Evolutionary conservation across 2,113 vertebrate genomes (phyloP), one percentile per base, ranked within the genome.

Genomic region (Telmatochromis brachygnathus): DNA sequence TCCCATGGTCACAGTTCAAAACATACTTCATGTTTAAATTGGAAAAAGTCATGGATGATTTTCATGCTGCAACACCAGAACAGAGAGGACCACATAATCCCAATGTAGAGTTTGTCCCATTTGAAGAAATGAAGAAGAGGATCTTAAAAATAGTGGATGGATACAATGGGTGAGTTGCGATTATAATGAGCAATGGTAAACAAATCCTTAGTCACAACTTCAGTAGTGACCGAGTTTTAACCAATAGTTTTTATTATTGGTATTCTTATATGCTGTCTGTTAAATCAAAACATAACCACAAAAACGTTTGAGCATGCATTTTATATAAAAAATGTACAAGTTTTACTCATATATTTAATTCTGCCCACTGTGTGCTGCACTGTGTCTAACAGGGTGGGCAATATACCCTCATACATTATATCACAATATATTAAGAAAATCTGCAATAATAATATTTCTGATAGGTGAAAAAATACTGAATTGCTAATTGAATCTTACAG

Each of bases 41-140:
- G 96, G 99, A 99, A 95, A 98, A 98, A 93, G 98, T 99, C 84
- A 98, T 99, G 97, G 98, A 99, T 95, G 98, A 99, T 92, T 99
- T 99, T 92, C 97, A 97, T 91, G 96, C 97, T 51, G 97, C 98
- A 60, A 96, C 97, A 68, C 98, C 98, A 91, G 98, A 99, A 88
- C 97, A 97, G 90, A 96, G 98, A 94, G 97, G 95, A 15, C 95
- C 96, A 21, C 96, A 97, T 55, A 98, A 99, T 93, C 98, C 98
- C 65, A 99, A 99, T 0, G 98, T 99, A 47, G 99, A 99, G 87
- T 97, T 98, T 96, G 97, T 99, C 95, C 97, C 99, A 30, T 99
- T 97, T 28, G 98, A 99, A 90, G 98, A 98, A 91, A 99, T 99
- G 98, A 99, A 99, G 97, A 96, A 96, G 85, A 96, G 98, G 94